Conservation (phyloP, 2,797 vertebrate species). For the Gobio occitaniae region DNA sequence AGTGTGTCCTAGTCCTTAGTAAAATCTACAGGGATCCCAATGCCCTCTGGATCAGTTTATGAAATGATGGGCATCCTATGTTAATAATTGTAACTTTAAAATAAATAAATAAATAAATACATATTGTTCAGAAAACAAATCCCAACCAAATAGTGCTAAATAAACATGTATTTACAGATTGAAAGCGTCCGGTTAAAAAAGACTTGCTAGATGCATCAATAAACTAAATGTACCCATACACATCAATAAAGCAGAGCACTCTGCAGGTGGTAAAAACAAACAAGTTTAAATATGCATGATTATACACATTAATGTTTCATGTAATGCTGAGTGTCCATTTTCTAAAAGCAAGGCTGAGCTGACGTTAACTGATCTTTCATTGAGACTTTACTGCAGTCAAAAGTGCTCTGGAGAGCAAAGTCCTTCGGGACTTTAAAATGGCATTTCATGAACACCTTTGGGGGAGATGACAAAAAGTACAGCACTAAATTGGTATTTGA, state of each 20-base stretch:
- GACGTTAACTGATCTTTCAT: constrained; percentile 27
- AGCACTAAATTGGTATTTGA: not conserved
- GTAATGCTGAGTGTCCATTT: constrained; percentile 31
- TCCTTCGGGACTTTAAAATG: not conserved
- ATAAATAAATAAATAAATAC: not conserved
- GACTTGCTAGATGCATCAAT: constrained; percentile 25
- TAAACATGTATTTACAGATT: constrained; percentile 3
- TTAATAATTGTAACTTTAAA: not conserved
- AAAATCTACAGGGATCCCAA: not conserved
- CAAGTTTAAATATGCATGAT: constrained; percentile 49
- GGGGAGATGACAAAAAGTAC: constrained; percentile 1
- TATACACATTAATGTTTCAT: constrained; percentile 52
- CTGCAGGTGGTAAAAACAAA: constrained; percentile 39
- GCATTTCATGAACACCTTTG: constrained; percentile 9
- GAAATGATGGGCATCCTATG: not conserved
- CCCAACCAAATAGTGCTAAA: not conserved
- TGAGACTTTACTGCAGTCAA: constrained; percentile 23
- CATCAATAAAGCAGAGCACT: constrained; percentile 32
- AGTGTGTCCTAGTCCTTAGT: no score
- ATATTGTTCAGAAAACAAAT: not conserved
- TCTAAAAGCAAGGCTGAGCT: constrained; percentile 11
- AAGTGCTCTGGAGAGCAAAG: constrained; percentile 10
- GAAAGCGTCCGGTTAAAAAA: not conserved
- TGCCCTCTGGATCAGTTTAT: not conserved
- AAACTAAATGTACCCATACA: constrained; percentile 21